Conservation (phyloP, 64 coral and sea anemone genomes). For the Montipora capricornis region DNA sequence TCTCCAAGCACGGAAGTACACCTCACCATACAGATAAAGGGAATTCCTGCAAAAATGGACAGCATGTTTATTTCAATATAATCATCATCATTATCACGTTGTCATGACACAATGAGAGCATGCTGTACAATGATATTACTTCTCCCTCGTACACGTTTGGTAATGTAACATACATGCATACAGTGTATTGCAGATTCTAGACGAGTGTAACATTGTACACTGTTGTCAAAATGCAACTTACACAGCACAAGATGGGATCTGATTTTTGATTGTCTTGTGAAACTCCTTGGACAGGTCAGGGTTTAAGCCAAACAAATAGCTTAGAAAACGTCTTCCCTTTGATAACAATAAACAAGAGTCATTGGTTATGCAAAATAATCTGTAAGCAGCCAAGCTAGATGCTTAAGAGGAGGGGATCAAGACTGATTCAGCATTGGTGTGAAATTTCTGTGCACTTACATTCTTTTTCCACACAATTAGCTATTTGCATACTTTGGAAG, state of each 20-base stretch:
- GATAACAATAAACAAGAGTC: background rate
- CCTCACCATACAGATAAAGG: conserved; percentile 89
- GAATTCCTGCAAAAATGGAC: conserved; percentile 32
- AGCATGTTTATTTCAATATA: background rate
- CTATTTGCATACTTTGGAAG: too few species aligned
- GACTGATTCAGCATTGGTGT: too few species aligned
- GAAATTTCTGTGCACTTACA: too few species aligned
- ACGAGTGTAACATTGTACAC: too few species aligned
- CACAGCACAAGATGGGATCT: conserved; percentile 92
- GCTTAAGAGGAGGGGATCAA: too few species aligned
- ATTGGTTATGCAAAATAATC: background rate
- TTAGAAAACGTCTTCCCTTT: conserved; percentile 89
- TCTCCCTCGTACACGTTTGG: too few species aligned
- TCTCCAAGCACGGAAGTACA: conserved; percentile 97
- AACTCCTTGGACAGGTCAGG: conserved; percentile 92
- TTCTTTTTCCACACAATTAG: too few species aligned
- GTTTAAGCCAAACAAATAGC: conserved; percentile 94
- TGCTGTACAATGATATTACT: too few species aligned
- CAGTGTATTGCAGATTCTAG: too few species aligned
- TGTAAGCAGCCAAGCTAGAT: background rate
- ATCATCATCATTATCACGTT: too few species aligned
- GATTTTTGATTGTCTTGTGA: conserved; percentile 96
- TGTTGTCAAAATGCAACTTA: conserved; percentile 44
- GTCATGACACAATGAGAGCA: too few species aligned
- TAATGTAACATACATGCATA: too few species aligned